Evolutionary conservation across 2,113 vertebrate genomes (phyloP), one percentile per base, ranked within the genome.

Genomic region (Halichoeres trimaculatus): DNA sequence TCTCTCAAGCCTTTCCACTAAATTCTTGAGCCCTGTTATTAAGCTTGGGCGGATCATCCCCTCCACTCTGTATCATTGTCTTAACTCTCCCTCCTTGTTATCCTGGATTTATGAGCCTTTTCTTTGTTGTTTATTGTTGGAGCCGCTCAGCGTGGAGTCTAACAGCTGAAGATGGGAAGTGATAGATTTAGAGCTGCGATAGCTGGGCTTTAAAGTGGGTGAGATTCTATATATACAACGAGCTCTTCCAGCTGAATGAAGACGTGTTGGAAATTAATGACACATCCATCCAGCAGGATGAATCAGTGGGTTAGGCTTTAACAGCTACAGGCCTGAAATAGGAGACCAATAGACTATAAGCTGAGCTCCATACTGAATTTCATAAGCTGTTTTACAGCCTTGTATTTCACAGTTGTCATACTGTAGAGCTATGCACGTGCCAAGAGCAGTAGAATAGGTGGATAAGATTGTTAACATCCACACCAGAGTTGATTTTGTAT

Each of bases 1-100:
- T 83, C 3, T 0, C 30, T 80, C 35, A 30, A 70, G n/a, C 74
- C 48, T 86, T 83, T 85, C 78, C 82, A 72, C 76, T 88, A 75
- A 63, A 78, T 69, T 78, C 84, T 73, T 65, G 62, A 81, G 63
- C 70, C 50, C 81, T 89, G 86, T 75, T 89, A 78, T 89, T 85
- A 70, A 85, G 56, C 81, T 89, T 79, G 54, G 71, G 50, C 0
- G 8, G 20, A 55, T 73, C 56, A 17, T 61, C 51, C 41, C 30
- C 19, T 59, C 51, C 40, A 4, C 34, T 55, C 56, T 59, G 26
- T 26, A 17, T 45, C 62, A 51, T 43, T 60, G 14, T 78, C 20
- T 48, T 17, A 9, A 2, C 56, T 76, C 47, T 8, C 4, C 34
- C 34, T 70, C 43, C 50, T 72, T 54, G 48, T 71, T 63, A 11